Evolutionary conservation across 2,797 vertebrate species (phyloP), one percentile per base, ranked within the genome.

Genomic region (Novumbra hubbsi): DNA sequence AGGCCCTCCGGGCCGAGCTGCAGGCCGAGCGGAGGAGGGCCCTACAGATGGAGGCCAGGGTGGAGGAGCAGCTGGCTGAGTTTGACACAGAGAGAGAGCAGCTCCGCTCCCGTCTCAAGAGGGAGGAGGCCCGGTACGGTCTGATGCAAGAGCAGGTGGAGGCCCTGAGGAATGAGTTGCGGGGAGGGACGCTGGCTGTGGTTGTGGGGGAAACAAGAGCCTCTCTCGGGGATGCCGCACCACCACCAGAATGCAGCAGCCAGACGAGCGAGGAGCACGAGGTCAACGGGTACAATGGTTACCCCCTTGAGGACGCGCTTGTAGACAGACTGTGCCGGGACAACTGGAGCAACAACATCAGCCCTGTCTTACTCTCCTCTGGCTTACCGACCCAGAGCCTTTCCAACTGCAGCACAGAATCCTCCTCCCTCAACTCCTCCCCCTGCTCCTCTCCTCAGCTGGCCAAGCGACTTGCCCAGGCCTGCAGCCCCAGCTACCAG

Each of bases 31-130:
- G 91, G 85, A 95, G 90, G 89, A 84, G 92, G 38, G 90, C 95
- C 28, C 85, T 97, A 80, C 95, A 96, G 82, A 98, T 96, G 74
- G 98, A 99, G 89, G 98, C 98, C 5, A 95, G 95, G 76, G 94
- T 97, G 74, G 98, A 99, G 86, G 96, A 98, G 91, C 96, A 98
- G 84, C 85, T 98, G 81, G 97, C 96, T 0, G 97, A 99, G 91
- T 98, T 98, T 15, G 97, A 99, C 90, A 99, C 96, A 0, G 98
- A 99, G 68, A 92, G 95, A 24, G 97, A 99, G 48, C 97, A 97
- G 80, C 92, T 99, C 78, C 93, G 95, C 83, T 95, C 96, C 2
- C 96, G 95, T 71, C 85, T 99, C 80, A 96, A 95, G 89, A 94
- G 95, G 41, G 97, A 99, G 87, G 98, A 98, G 83, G 95, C 95